phyloP scores from a whole-genome alignment of 2,797 vertebrate species.

The Chelon auratus region DNA sequence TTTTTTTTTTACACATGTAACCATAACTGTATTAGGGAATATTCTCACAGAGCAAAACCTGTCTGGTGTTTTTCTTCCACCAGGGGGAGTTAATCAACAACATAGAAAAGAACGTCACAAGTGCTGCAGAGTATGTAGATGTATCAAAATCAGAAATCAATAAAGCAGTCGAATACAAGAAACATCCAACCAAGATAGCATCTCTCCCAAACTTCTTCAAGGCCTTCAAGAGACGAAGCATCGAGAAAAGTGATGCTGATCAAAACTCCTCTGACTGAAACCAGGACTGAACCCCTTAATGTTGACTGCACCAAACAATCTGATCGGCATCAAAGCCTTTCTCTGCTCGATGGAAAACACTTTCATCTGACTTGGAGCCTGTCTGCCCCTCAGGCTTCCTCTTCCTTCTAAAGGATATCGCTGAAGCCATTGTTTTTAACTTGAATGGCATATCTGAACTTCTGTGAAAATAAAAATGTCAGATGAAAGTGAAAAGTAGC shows the following conservation, averaged over 20 bases:
- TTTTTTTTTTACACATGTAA: neutral
- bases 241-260: constrained; percentile 28
- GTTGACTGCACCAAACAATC: constrained; percentile 12
- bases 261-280: constrained; percentile 23
- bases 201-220: constrained; percentile 73
- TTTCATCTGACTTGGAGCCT: constrained; percentile 12
- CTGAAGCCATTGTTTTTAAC: constrained; percentile 15
- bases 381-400: neutral
- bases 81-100: constrained; percentile 95
- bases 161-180: constrained; percentile 88
- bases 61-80: constrained; percentile 11
- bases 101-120: constrained; percentile 91
- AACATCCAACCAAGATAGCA: constrained; percentile 87
- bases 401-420: neutral
- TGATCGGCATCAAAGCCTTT: constrained; percentile 27
- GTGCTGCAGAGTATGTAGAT: constrained; percentile 85
- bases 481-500: neutral
- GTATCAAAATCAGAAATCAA: constrained; percentile 85
- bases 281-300: constrained; percentile 30
- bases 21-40: neutral
- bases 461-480: neutral
- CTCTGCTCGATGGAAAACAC: neutral
- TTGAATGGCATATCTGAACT: neutral
- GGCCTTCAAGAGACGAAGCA: constrained; percentile 54
- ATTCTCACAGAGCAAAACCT: neutral